Base-by-base conservation (phyloP, 2,113 vertebrate genomes). In the Sakesphorus luctuosus region DNA sequence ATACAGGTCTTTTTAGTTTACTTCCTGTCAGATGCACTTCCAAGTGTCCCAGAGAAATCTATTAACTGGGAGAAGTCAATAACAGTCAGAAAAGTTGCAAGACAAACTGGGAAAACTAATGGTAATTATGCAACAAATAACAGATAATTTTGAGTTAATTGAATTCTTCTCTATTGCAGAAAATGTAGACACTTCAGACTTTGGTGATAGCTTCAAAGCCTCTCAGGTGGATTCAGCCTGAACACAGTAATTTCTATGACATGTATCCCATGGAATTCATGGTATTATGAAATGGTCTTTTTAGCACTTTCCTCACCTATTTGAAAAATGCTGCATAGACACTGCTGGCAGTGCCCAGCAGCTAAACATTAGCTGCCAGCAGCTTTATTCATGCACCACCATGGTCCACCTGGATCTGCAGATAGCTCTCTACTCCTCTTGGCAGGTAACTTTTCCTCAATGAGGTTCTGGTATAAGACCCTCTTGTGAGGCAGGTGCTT, bases 61-160 rank as follows among this genome's bases (percentile, higher is more conserved):
- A 1, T 10, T 87, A 91, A 87, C 1, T 92, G 36, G 89, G 40
- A 86, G 52, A 74, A 96, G 68, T 46, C 31, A 80, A 36, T 33
- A 62, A 36, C 20, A 80, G 81, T 75, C 26, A 66, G 28, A 67
- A 47, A 6, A 55, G 44, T 59, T 69, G 62, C 31, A 61, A 73
- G 36, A 28, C 63, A 73, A 76, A 31, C 49, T 43, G 53, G 44
- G 47, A 44, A 86, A 87, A 87, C 29, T 19, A 67, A 50, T 7
- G 65, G 43, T 31, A 93, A 94, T 73, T 87, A 53, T 38, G 33
- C 24, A 44, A 88, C 14, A 35, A 89, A 79, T 46, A 74, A 46
- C 95, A 20, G 82, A 36, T 90, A 65, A 85, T 78, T 84, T 73
- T 63, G 74, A 95, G 63, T 71, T 82, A 88, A 87, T 31, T 15